A percentile compares a stretch with the other conserved stretches of the same genome.
Evolutionary conservation across 2,888 invertebrate genomes (phyloP).

Genomic region (Criorhina ranunculi): DNA sequence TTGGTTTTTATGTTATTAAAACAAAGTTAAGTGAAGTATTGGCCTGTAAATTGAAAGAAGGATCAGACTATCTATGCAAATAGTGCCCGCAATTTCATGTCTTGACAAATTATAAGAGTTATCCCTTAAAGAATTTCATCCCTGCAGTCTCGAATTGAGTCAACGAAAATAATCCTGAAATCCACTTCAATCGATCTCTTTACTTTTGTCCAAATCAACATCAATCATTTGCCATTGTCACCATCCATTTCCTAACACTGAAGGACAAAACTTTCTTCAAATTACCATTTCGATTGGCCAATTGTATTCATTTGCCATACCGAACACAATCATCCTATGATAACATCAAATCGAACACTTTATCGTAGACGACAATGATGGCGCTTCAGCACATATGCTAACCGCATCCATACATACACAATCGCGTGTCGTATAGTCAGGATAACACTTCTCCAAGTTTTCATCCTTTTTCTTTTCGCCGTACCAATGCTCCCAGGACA

Average conservation of each 20-base stretch:
- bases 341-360: slow-evolving; percentile 50
- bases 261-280: slow-evolving; percentile 6
- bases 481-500: background rate
- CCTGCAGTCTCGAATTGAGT: too few relatives aligned
- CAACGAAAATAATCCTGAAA: too few relatives aligned
- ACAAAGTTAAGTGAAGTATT: too few relatives aligned
- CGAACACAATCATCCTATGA: slow-evolving; percentile 27
- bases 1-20: too few relatives aligned
- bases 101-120: too few relatives aligned
- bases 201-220: background rate
- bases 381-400: slow-evolving; percentile 26
- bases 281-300: slow-evolving; percentile 28
- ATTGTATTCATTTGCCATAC: slow-evolving; percentile 38
- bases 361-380: slow-evolving; percentile 27
- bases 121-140: too few relatives aligned
- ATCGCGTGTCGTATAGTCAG: background rate
- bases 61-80: too few relatives aligned
- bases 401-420: slow-evolving; percentile 33
- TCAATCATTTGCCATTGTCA: slow-evolving; percentile 33
- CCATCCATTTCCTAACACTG: background rate
- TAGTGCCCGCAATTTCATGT: too few relatives aligned
- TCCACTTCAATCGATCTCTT: too few relatives aligned
- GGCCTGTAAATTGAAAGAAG: too few relatives aligned
- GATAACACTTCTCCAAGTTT: slow-evolving; percentile 32
- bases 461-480: background rate